Conservation (phyloP, 2,113 vertebrate species). For the Phyllostomus discolor region DNA sequence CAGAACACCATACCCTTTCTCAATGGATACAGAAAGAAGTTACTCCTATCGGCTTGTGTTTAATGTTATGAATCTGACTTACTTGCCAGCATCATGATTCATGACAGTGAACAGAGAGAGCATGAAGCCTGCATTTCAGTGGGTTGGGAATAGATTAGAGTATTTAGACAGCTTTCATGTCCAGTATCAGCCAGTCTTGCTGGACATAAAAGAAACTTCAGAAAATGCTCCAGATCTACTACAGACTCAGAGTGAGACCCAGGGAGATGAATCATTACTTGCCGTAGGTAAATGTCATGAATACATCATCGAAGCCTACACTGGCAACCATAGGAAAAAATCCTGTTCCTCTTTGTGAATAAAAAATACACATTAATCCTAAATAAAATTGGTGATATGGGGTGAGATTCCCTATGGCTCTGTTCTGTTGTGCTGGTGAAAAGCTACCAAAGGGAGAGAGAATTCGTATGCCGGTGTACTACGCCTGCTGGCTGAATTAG, state of each 20-base stretch:
- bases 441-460: neutral
- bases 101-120: conserved; percentile 42
- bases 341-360: neutral
- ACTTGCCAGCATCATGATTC: conserved; percentile 56
- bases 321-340: neutral
- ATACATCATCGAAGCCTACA: neutral
- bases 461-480: neutral
- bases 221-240: conserved; percentile 3
- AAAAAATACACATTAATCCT: neutral
- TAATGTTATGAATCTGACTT: conserved; percentile 25
- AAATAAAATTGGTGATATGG: conserved; percentile 29
- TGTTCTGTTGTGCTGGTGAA: neutral
- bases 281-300: conserved; percentile 30
- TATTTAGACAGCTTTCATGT: conserved; percentile 66
- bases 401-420: neutral
- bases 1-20: neutral
- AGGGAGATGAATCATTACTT: conserved; percentile 36
- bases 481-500: neutral
- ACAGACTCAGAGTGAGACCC: neutral
- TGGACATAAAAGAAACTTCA: conserved; percentile 44
- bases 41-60: neutral
- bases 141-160: conserved; percentile 58
- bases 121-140: neutral
- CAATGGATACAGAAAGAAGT: neutral
- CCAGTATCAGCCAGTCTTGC: neutral